phyloP scores from a whole-genome alignment of 2,888 invertebrate species.

The Torymus aiolomorphi region DNA sequence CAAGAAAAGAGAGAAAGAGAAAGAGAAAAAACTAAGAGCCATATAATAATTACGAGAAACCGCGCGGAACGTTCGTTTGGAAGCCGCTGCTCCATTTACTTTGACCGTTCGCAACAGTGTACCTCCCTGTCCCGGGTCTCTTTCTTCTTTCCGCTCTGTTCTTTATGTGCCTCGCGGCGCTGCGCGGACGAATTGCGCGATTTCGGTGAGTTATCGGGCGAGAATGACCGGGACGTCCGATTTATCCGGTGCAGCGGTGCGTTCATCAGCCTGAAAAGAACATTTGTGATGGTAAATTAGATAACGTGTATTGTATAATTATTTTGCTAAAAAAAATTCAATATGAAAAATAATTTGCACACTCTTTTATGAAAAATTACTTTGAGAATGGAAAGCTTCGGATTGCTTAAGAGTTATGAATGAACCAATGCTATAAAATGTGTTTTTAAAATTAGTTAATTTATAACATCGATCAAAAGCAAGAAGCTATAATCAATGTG shows the following conservation, averaged over 20 bases:
- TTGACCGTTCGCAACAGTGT: conserved; percentile 49
- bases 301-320: too few species aligned
- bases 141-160: neutral
- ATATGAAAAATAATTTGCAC: too few species aligned
- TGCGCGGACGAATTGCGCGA: conserved; percentile 34
- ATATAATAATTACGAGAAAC: neutral
- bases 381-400: too few species aligned
- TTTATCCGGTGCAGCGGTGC: neutral
- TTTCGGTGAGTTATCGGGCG: conserved; percentile 32
- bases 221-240: conserved; percentile 22
- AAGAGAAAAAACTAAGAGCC: neutral
- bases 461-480: too few species aligned
- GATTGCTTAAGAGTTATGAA: too few species aligned
- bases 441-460: too few species aligned
- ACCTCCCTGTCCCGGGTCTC: neutral
- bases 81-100: conserved; percentile 57
- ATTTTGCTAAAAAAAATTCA: too few species aligned
- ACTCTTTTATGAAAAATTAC: too few species aligned
- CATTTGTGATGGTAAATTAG: too few species aligned
- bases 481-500: too few species aligned
- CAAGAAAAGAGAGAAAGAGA: neutral
- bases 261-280: neutral
- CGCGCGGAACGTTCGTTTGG: conserved; percentile 41
- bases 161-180: neutral
- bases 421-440: too few species aligned